Percentiles rank a stretch among this genome's conserved stretches.
Conservation (phyloP, 2,113 vertebrate genomes). For the Acinonyx jubatus region DNA sequence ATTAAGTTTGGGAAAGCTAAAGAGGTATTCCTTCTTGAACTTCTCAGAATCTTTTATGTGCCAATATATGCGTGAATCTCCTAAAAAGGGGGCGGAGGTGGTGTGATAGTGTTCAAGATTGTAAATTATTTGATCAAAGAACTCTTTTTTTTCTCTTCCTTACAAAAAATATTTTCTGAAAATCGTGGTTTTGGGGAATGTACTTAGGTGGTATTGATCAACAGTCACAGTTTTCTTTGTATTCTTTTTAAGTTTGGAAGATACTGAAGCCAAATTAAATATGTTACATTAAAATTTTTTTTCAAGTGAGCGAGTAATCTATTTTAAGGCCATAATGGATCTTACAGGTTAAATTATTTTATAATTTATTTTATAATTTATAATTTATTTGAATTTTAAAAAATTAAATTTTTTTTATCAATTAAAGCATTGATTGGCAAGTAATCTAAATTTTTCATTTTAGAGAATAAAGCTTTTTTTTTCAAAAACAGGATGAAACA, state of each 20-base stretch:
- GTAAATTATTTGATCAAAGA: not conserved
- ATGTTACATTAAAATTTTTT: not conserved
- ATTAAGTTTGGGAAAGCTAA: not conserved
- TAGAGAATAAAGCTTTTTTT: conserved; percentile 79
- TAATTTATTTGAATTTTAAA: too few relatives aligned
- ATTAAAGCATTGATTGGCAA: conserved; percentile 72
- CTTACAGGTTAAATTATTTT: conserved; percentile 47
- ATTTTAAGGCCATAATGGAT: conserved; percentile 28
- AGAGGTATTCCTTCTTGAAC: not conserved
- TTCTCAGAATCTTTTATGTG: not conserved
- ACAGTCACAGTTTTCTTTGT: not conserved
- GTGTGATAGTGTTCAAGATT: not conserved
- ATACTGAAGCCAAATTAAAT: conserved; percentile 7
- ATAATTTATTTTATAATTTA: not conserved
- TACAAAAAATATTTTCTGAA: not conserved
- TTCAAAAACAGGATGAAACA: conserved; percentile 85
- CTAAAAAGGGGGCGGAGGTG: not conserved
- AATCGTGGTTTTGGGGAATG: not conserved
- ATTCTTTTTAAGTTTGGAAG: conserved; percentile 24
- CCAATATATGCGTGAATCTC: not conserved
- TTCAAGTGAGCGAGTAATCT: not conserved
- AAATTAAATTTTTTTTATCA: conserved; percentile 33
- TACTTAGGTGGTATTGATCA: not conserved
- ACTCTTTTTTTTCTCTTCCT: not conserved
- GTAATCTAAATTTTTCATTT: conserved; percentile 76